Percentiles rank a stretch among this genome's conserved stretches.
Conservation (phyloP, 2,113 vertebrate genomes). For the Dicentrarchus labrax region DNA sequence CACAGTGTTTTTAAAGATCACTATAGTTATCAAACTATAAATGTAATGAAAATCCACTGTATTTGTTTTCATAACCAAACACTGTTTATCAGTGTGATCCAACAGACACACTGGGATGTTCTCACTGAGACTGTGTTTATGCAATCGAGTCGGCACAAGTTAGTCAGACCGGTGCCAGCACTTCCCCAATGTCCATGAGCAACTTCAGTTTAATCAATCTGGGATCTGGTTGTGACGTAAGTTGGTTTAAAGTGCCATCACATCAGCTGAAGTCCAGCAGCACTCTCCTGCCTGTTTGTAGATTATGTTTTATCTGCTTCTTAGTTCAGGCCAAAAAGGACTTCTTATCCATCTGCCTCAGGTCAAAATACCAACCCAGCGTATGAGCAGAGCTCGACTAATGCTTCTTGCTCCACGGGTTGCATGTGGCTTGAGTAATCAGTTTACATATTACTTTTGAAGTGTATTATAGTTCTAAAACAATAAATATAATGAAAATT, state of each 20-base stretch:
- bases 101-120: background rate
- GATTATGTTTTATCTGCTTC: constrained; percentile 26
- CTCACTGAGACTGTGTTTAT: background rate
- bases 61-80: background rate
- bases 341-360: constrained; percentile 42
- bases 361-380: constrained; percentile 34
- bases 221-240: constrained; percentile 50
- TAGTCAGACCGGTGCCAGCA: constrained; percentile 31
- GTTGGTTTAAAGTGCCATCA: constrained; percentile 21
- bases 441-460: background rate
- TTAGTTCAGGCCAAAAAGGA: constrained; percentile 30
- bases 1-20: background rate
- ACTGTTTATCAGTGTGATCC: background rate
- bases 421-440: background rate
- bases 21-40: background rate
- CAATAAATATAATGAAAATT: background rate
- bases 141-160: constrained; percentile 6
- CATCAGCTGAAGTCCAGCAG: background rate
- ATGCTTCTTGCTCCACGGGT: constrained; percentile 3
- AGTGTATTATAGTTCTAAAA: background rate
- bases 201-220: constrained; percentile 57
- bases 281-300: background rate
- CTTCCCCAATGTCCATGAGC: constrained; percentile 12
- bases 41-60: background rate
- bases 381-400: background rate